phyloP scores from a whole-genome alignment of 1,140 invertebrate genomes.

The Helicoverpa zea region DNA sequence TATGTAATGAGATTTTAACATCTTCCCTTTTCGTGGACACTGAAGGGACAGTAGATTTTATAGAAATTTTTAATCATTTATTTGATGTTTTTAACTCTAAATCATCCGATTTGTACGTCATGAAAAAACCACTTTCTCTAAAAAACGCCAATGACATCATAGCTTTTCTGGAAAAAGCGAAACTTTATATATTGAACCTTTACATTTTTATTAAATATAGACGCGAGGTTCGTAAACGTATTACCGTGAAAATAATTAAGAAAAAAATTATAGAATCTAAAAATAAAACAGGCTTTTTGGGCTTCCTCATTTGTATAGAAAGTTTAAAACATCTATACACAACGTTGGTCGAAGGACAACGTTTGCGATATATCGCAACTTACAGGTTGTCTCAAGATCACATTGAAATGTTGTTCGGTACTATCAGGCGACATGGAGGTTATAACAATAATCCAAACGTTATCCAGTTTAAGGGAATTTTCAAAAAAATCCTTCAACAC shows the following conservation, averaged over 20 bases:
- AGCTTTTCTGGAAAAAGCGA: conserved; percentile 49
- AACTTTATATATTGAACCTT: conserved; percentile 47
- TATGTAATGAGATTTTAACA: conserved; percentile 48
- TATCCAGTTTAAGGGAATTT: conserved; percentile 61
- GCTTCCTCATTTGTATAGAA: conserved; percentile 55
- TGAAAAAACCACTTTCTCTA: conserved; percentile 50
- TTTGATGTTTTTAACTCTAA: conserved; percentile 58
- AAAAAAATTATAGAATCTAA: conserved; percentile 47
- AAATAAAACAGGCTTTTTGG: conserved; percentile 59
- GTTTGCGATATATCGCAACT: conserved; percentile 60
- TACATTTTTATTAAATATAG: conserved; percentile 45
- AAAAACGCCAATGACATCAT: conserved; percentile 43
- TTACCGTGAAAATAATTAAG: conserved; percentile 44
- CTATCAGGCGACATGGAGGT: too few species aligned
- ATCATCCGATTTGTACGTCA: conserved; percentile 36
- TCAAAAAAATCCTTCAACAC: conserved; percentile 59
- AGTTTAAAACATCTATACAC: conserved; percentile 63
- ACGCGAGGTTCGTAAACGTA: neutral
- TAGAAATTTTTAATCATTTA: conserved; percentile 55
- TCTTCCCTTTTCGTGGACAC: conserved; percentile 48
- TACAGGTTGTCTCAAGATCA: conserved; percentile 78
- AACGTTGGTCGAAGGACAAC: conserved; percentile 54
- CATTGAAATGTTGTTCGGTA: too few species aligned
- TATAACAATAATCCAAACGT: too few species aligned
- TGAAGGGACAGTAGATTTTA: conserved; percentile 56